Conservation (phyloP, 2,113 vertebrate genomes). For the Uria lomvia region DNA sequence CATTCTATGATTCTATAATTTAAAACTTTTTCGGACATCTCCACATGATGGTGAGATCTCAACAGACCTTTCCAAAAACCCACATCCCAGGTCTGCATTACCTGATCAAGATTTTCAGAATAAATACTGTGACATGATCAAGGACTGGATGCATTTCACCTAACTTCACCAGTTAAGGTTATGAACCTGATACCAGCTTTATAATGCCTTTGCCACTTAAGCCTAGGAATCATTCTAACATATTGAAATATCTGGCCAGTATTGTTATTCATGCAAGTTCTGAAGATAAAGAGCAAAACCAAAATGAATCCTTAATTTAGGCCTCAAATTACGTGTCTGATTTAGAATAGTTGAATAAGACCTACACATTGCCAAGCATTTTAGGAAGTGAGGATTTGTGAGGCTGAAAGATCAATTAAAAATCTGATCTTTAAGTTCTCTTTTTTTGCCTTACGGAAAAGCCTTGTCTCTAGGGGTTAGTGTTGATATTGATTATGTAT, state of each 20-base stretch:
- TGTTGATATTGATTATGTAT: neutral
- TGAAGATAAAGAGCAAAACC: neutral
- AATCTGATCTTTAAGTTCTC: neutral
- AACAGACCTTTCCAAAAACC: neutral
- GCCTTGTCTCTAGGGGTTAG: neutral
- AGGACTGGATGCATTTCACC: neutral
- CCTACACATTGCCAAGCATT: neutral
- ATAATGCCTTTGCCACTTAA: neutral
- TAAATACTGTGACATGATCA: neutral
- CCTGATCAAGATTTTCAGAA: neutral
- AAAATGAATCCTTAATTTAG: neutral
- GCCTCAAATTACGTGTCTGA: neutral
- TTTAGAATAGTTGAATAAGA: neutral
- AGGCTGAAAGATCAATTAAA: neutral
- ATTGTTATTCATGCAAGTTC: neutral
- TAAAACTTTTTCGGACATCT: neutral
- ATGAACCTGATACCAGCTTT: neutral
- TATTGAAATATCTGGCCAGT: neutral
- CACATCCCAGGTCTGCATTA: neutral
- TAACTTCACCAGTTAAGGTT: neutral
- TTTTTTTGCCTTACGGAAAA: neutral
- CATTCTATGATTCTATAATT: neutral
- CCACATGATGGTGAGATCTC: neutral
- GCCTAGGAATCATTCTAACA: neutral
- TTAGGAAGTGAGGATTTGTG: neutral